phyloP scores from a whole-genome alignment of 2,113 vertebrate genomes.

The Gallinago undulata region DNA sequence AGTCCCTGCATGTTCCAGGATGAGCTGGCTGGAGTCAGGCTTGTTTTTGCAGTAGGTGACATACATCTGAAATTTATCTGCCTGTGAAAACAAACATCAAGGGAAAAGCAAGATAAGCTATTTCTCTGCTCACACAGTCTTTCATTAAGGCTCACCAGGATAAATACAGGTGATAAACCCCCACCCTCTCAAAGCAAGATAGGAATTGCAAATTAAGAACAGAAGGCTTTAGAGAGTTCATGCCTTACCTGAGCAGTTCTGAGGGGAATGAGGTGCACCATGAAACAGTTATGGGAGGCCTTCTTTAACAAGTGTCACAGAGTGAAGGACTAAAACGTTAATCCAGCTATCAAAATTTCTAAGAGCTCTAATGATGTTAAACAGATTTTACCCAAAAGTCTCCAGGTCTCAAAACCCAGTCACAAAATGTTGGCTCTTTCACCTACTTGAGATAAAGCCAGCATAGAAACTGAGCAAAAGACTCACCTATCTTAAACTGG shows the following conservation, averaged over 20 bases:
- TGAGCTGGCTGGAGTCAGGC: slow-evolving; percentile 96
- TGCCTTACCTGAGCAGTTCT: neutral
- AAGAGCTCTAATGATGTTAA: neutral
- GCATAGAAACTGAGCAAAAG: neutral
- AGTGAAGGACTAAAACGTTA: neutral
- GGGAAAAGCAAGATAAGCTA: slow-evolving; percentile 17
- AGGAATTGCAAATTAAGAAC: neutral
- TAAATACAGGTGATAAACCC: neutral
- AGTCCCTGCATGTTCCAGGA: slow-evolving; percentile 91
- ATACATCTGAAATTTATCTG: slow-evolving; percentile 99
- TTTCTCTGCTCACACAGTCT: neutral
- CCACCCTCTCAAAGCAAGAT: neutral
- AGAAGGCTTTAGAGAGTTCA: neutral
- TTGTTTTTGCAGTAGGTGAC: slow-evolving; percentile 99
- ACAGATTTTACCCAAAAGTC: neutral
- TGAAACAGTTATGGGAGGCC: neutral
- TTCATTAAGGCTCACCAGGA: neutral
- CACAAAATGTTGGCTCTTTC: neutral
- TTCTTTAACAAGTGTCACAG: neutral
- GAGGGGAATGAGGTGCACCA: neutral
- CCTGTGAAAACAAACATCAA: slow-evolving; percentile 80
- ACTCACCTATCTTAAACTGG: neutral
- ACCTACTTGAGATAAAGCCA: neutral
- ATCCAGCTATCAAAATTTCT: neutral
- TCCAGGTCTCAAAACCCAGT: neutral